These are phyloP conservation scores for Drosophila sordidula DNA, from an alignment of 2,888 invertebrate species.

Conservation along the genomic window DNA sequence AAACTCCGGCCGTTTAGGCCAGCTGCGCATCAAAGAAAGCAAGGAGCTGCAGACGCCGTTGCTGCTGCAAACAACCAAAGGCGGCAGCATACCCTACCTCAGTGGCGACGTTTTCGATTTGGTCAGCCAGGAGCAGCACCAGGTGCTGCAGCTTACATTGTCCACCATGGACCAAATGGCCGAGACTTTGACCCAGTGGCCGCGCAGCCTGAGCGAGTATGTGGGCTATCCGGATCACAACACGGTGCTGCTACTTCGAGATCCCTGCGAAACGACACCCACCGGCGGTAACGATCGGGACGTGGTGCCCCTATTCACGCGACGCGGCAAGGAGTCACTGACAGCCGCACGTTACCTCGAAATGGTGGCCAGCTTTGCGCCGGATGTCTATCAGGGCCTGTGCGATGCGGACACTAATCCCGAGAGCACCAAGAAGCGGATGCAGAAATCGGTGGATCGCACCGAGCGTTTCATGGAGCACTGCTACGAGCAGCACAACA, in stretches of 20 bases:
- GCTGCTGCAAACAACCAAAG: conserved; percentile 90
- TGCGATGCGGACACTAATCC: conserved; percentile 88
- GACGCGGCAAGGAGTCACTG: conserved; percentile 90
- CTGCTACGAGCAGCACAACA: conserved; percentile 89
- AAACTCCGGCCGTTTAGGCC: conserved; percentile 89
- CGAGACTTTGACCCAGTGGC: conserved; percentile 88
- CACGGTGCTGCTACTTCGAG: conserved; percentile 85
- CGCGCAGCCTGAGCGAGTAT: conserved; percentile 89
- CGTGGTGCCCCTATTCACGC: conserved; percentile 91
- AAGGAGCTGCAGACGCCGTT: conserved; percentile 90
- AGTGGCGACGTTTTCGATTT: conserved; percentile 90
- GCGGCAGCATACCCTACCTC: conserved; percentile 93
- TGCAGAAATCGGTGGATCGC: conserved; percentile 89
- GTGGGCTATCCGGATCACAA: conserved; percentile 87
- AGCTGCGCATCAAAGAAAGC: conserved; percentile 84
- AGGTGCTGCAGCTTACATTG: conserved; percentile 90
- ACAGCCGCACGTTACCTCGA: conserved; percentile 90
- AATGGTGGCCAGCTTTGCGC: conserved; percentile 90
- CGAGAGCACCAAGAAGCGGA: conserved; percentile 89
- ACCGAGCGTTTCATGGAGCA: conserved; percentile 89
- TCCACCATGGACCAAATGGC: conserved; percentile 89
- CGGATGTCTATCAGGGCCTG: conserved; percentile 92
- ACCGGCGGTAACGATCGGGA: conserved; percentile 90
- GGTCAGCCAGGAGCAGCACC: conserved; percentile 87
- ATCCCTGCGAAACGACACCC: conserved; percentile 89